Evolutionary conservation across 2,888 invertebrate species (phyloP).

Genomic region (Colostygia pectinataria): DNA sequence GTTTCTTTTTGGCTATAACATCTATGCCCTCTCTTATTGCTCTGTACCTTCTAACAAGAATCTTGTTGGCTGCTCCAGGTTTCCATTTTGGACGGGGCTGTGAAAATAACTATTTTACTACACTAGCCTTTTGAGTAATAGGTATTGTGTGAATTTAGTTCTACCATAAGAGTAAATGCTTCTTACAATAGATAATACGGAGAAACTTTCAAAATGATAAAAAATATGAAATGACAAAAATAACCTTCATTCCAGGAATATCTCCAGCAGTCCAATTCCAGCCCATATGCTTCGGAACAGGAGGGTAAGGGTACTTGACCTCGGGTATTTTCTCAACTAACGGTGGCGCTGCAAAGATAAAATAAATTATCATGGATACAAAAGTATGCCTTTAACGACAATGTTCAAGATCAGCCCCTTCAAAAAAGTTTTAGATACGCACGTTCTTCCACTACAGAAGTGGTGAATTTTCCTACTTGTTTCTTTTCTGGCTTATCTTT

Average conservation of each 20-base stretch:
- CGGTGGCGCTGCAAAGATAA: slow-evolving; percentile 40
- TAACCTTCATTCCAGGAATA: slow-evolving; percentile 68
- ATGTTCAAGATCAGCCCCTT: neutral
- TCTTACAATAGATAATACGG: too few relatives aligned
- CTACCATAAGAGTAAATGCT: too few relatives aligned
- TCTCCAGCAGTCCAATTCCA: slow-evolving; percentile 78
- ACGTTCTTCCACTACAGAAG: slow-evolving; percentile 50
- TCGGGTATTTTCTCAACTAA: slow-evolving; percentile 48
- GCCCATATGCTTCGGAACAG: slow-evolving; percentile 71
- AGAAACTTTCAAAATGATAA: too few relatives aligned
- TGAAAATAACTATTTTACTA: slow-evolving; percentile 24
- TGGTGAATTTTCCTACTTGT: slow-evolving; percentile 57
- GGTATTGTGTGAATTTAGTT: neutral
- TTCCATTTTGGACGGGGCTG: slow-evolving; percentile 72
- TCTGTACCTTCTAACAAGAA: slow-evolving; percentile 64
- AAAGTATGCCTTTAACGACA: neutral
- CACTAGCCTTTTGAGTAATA: too few relatives aligned
- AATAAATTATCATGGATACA: neutral
- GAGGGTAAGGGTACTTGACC: slow-evolving; percentile 58
- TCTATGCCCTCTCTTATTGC: slow-evolving; percentile 64
- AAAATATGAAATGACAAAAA: too few relatives aligned
- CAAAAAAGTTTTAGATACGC: slow-evolving; percentile 33
- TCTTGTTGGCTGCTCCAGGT: slow-evolving; percentile 71
- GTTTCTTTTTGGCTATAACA: slow-evolving; percentile 67
- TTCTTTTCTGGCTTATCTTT: slow-evolving; percentile 41